These are phyloP conservation scores for Drosophila simulans DNA, from an alignment of 1,140 invertebrate species.

Conservation along the genomic window DNA sequence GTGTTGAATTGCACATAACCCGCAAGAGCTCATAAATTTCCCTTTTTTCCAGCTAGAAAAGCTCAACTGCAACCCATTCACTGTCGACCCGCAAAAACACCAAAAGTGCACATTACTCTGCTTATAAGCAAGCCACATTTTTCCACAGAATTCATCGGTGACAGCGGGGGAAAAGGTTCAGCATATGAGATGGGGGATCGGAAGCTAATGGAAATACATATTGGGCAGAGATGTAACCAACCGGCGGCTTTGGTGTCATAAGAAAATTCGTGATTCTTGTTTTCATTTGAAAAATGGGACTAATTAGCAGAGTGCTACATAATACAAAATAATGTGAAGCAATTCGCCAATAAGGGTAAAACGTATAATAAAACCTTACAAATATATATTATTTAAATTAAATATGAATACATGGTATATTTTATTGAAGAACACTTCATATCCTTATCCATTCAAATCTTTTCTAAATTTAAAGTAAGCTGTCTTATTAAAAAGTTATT, in stretches of 20 bases:
- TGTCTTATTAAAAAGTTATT: too few relatives aligned
- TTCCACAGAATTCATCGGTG: conserved; percentile 12
- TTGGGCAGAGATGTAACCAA: neutral
- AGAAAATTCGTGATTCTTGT: neutral
- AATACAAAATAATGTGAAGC: neutral
- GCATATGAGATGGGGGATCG: conserved; percentile 17
- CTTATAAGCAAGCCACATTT: conserved; percentile 56
- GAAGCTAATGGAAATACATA: conserved; percentile 22
- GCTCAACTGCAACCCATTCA: conserved; percentile 34
- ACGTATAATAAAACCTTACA: too few relatives aligned
- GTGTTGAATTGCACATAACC: conserved; percentile 20
- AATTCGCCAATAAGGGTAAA: too few relatives aligned
- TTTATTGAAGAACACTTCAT: too few relatives aligned
- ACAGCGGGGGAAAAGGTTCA: neutral
- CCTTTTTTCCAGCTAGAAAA: conserved; percentile 42
- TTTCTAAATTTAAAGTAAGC: too few relatives aligned
- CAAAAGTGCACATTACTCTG: conserved; percentile 47
- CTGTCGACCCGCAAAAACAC: conserved; percentile 29
- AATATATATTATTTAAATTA: too few relatives aligned
- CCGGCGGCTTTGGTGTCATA: neutral
- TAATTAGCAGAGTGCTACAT: neutral
- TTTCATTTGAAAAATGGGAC: neutral
- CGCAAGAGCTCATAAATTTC: conserved; percentile 69
- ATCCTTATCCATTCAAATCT: too few relatives aligned
- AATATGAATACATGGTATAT: too few relatives aligned